Evolutionary conservation across 2,797 vertebrate genomes (phyloP), one percentile per base, ranked within the genome.

Genomic region (Pterois miles): DNA sequence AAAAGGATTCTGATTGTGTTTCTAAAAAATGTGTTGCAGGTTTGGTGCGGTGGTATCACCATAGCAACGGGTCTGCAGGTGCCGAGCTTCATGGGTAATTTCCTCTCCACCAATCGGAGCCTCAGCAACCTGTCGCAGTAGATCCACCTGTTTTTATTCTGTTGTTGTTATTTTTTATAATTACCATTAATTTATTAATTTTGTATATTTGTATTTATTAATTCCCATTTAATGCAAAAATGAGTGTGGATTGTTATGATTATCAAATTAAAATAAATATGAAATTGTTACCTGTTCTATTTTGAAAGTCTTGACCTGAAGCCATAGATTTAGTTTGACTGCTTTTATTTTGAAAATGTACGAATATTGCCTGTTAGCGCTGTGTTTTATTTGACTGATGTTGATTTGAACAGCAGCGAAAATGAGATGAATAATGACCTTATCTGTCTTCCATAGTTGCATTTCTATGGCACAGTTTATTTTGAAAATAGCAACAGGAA

Each of bases 1-100:
- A n/a, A n/a, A n/a, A n/a, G n/a, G n/a, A n/a, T n/a, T n/a, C n/a
- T n/a, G n/a, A n/a, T n/a, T n/a, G n/a, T n/a, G n/a, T n/a, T n/a
- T n/a, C n/a, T n/a, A n/a, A n/a, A 36, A 48, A 52, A 22, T 84
- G 23, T 71, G 10, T 76, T 76, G n/a, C 92, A 99, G 98, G 96
- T 98, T 29, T 98, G 98, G 97, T 97, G 97, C 65, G 98, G 98
- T 22, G 96, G 97, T 14, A 95, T 99, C 78, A 89, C 93, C 75
- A 83, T 99, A 71, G 93, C 72, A 33, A 97, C 97, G 0, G 97
- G 98, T 57, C 91, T 98, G 84, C 98, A 99, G 90, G 97, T 98
- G 82, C 98, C 98, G 53, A 97, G 94, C 89, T 94, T 96, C 8
- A 95, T 98, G 83, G 95, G 92, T 90, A 96, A 92, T 18, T 94